A percentile compares a stretch with the other conserved stretches of the same genome.
phyloP scores from a whole-genome alignment of 2,888 invertebrate genomes.

The Tridacna crocea region DNA sequence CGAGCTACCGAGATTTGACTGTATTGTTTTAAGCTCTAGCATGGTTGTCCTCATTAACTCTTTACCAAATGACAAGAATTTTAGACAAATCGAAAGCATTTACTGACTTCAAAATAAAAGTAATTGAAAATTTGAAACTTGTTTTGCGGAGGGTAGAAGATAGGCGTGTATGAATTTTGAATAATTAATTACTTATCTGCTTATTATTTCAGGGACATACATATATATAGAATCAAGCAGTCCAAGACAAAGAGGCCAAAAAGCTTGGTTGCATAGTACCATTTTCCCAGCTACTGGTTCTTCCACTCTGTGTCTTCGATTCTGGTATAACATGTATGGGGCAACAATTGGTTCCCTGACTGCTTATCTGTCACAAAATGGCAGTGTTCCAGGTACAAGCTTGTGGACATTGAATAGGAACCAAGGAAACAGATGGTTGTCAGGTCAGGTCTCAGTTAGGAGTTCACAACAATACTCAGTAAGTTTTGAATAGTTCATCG shows the following conservation, averaged over 20 bases:
- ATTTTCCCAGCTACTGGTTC: slow-evolving; percentile 64
- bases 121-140: neutral
- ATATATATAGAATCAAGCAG: slow-evolving; percentile 76
- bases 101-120: too few species aligned
- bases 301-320: slow-evolving; percentile 73
- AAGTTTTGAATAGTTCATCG: slow-evolving; percentile 26
- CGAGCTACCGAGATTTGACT: too few species aligned
- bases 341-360: slow-evolving; percentile 74
- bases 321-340: slow-evolving; percentile 82
- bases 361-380: slow-evolving; percentile 70
- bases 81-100: too few species aligned
- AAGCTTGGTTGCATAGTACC: slow-evolving; percentile 74
- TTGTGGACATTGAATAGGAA: slow-evolving; percentile 75
- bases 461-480: slow-evolving; percentile 69
- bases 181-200: too few species aligned
- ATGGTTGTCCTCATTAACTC: too few species aligned
- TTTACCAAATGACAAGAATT: too few species aligned
- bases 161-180: too few species aligned
- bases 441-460: slow-evolving; percentile 69
- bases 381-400: slow-evolving; percentile 61
- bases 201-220: slow-evolving; percentile 60
- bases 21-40: too few species aligned
- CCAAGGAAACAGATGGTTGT: slow-evolving; percentile 70
- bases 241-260: slow-evolving; percentile 71
- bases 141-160: too few species aligned